These are phyloP conservation scores for Anarhynchus alexandrinus DNA, from an alignment of 2,113 vertebrate species.

Conservation along the genomic window DNA sequence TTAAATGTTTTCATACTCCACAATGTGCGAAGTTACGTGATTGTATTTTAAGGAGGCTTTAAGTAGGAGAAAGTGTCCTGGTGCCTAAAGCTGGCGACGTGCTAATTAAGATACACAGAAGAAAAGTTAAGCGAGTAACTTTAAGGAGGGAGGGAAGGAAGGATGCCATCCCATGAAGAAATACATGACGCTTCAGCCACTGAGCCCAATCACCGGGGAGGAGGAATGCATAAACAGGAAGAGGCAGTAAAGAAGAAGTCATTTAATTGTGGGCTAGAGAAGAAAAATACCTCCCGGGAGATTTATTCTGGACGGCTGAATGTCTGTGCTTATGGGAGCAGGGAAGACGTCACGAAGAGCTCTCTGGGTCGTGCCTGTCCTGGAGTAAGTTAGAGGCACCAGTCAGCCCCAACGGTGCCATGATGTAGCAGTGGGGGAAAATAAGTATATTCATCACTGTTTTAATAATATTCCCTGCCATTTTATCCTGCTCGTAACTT, in stretches of 20 bases:
- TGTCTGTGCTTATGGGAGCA: background rate
- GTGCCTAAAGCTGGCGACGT: background rate
- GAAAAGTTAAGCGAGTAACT: background rate
- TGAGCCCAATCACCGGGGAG: background rate
- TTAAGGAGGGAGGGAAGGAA: background rate
- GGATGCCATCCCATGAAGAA: background rate
- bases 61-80: background rate
- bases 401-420: background rate
- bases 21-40: background rate
- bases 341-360: background rate
- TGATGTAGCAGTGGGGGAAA: background rate
- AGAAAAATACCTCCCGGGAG: background rate
- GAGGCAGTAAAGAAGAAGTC: constrained; percentile 1
- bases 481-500: background rate
- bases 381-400: background rate
- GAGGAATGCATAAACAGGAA: constrained; percentile 33
- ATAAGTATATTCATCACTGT: background rate
- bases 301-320: background rate
- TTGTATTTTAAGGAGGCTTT: background rate
- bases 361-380: background rate
- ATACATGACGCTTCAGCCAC: background rate
- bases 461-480: background rate
- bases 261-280: constrained; percentile 22
- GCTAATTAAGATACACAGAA: background rate
- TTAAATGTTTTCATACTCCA: background rate